These are phyloP conservation scores for Hiodon alosoides DNA, from an alignment of 2,113 vertebrate species.

Conservation along the genomic window DNA sequence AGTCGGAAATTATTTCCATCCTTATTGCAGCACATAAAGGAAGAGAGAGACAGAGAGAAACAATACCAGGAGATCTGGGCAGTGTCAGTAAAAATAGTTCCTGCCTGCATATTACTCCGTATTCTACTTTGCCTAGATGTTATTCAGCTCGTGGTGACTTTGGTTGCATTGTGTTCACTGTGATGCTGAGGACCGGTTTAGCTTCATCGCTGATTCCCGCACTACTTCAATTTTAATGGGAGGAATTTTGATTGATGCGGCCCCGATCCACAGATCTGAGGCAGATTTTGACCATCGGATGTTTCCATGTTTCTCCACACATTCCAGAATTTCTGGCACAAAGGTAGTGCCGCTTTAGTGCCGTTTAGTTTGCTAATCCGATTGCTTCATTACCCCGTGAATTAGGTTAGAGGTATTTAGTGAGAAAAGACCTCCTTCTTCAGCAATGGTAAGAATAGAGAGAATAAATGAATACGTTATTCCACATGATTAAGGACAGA, in stretches of 20 bases:
- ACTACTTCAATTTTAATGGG: too few species aligned
- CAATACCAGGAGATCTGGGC: too few species aligned
- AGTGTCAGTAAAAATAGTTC: too few species aligned
- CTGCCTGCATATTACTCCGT: too few species aligned
- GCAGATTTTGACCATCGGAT: background rate
- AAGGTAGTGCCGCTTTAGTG: background rate
- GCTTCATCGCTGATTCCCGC: too few species aligned
- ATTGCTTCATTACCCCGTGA: constrained; percentile 32
- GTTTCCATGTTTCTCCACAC: background rate
- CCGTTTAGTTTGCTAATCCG: constrained; percentile 10
- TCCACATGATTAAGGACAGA: constrained; percentile 12
- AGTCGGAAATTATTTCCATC: background rate
- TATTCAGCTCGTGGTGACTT: too few species aligned
- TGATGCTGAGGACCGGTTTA: too few species aligned
- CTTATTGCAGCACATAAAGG: background rate
- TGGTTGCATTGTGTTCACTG: too few species aligned
- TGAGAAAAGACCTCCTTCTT: constrained; percentile 28
- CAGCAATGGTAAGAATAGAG: constrained; percentile 23
- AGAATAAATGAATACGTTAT: constrained; percentile 33
- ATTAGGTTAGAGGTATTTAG: constrained; percentile 34
- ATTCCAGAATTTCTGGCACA: background rate
- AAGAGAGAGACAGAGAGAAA: background rate
- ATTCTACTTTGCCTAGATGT: background rate
- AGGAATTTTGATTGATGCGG: too few species aligned
- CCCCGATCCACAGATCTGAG: too few species aligned